Evolutionary conservation across 2,113 vertebrate genomes (phyloP).

Genomic region (Carlito syrichta): DNA sequence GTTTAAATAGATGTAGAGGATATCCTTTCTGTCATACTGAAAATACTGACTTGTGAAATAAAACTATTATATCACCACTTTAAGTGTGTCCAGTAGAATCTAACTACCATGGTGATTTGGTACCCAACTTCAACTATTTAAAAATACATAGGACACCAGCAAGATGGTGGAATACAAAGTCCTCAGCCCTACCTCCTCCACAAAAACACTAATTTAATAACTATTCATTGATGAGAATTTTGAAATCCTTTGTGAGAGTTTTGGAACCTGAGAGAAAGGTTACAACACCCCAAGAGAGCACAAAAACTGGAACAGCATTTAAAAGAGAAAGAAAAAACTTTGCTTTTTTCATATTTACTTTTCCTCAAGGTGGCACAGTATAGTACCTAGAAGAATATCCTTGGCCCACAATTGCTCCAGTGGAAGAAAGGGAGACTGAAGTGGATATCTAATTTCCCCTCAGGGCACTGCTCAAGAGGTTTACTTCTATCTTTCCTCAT

Average conservation of each 20-base stretch:
- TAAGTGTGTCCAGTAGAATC: background rate
- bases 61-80: background rate
- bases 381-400: background rate
- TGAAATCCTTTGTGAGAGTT: background rate
- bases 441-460: background rate
- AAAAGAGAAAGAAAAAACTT: background rate
- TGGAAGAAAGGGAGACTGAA: background rate
- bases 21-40: background rate
- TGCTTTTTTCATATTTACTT: background rate
- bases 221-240: background rate
- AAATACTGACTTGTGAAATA: background rate
- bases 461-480: background rate
- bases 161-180: background rate
- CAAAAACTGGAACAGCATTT: background rate
- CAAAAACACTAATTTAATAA: background rate
- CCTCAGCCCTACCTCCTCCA: background rate
- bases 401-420: background rate
- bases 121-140: background rate
- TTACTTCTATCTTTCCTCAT: background rate
- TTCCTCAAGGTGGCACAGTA: background rate
- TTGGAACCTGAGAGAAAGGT: background rate
- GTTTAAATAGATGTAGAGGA: background rate
- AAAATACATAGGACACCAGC: background rate
- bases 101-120: background rate
- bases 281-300: background rate